Percentiles rank a stretch among this genome's conserved stretches.
These are phyloP conservation scores for Sciurus carolinensis DNA, from an alignment of 2,797 vertebrate genomes.

Conservation along the genomic window DNA sequence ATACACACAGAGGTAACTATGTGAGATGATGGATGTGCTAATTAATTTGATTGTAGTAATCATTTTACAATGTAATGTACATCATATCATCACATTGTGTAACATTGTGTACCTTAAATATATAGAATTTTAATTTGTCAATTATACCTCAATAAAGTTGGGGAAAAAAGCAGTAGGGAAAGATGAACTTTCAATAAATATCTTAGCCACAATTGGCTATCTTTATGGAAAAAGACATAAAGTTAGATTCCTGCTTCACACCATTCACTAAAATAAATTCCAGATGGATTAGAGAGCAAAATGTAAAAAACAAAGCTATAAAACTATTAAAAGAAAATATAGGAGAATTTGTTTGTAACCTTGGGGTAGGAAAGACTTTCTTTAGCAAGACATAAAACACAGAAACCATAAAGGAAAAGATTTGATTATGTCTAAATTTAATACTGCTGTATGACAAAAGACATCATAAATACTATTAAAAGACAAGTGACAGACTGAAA, in stretches of 20 bases:
- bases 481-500: conserved; percentile 59
- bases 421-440: conserved; percentile 76
- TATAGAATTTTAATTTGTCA: not conserved
- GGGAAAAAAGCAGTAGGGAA: not conserved
- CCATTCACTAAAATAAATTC: conserved; percentile 78
- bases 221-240: conserved; percentile 60
- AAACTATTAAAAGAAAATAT: conserved; percentile 84
- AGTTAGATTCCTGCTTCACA: conserved; percentile 69
- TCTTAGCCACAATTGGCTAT: conserved; percentile 61
- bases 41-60: not conserved
- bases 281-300: conserved; percentile 77
- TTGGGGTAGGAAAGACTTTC: conserved; percentile 81
- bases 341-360: conserved; percentile 80
- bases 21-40: not conserved
- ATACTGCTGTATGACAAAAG: conserved; percentile 71
- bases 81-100: not conserved
- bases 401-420: conserved; percentile 77
- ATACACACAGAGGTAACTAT: not conserved
- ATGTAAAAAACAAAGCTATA: conserved; percentile 70
- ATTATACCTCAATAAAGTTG: not conserved
- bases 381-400: conserved; percentile 78
- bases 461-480: conserved; percentile 49
- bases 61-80: not conserved
- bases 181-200: not conserved
- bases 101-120: not conserved